Base-by-base conservation (phyloP, 2,888 invertebrate genomes). In the Agriotes lineatus region DNA sequence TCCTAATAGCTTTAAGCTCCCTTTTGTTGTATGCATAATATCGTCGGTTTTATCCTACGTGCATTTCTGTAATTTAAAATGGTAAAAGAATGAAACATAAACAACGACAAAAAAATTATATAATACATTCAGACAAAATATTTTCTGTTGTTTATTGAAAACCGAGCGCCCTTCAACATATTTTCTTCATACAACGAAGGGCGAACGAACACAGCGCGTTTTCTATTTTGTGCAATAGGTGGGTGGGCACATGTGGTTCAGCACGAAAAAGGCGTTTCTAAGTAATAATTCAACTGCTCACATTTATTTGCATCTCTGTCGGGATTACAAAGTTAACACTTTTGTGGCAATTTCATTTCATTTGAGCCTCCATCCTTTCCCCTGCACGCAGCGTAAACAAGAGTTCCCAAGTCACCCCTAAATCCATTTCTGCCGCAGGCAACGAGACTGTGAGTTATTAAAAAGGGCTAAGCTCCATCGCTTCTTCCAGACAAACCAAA, bases 361-460 rank as follows among this genome's bases (percentile, higher is more conserved):
- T 75, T 73, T 74, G 73, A 71, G 65, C 56, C 37, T 35, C 56
- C 56, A 39, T 56, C 37, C 72, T 57, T 69, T 69, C 67, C 68
- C 52, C 62, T 72, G 71, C 74, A 73, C 76, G 76, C 75, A 73
- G 74, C 72, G 77, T 76, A 78, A 78, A 78, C 78, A 78, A 76
- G 76, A 72, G 77, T 66, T 78, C 77, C 79, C 78, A 71, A 78
- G 77, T 75, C 76, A 73, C 75, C 77, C 74, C 74, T 79, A 79
- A 79, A 79, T 79, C 77, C 77, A 77, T 77, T 78, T 75, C 72
- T 65, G 73, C 75, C 71, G 66, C 65, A 67, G 75, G 77, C 76
- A 75, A 75, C 76, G 74, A 76, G 75, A 77, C 72, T 70, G 73
- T 75, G 75, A 77, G 77, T 79, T 79, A 79, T 78, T 79, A 79